Evolutionary conservation across 2,113 vertebrate species (phyloP), one percentile per base, ranked within the genome.

Genomic region (Raja brachyura): DNA sequence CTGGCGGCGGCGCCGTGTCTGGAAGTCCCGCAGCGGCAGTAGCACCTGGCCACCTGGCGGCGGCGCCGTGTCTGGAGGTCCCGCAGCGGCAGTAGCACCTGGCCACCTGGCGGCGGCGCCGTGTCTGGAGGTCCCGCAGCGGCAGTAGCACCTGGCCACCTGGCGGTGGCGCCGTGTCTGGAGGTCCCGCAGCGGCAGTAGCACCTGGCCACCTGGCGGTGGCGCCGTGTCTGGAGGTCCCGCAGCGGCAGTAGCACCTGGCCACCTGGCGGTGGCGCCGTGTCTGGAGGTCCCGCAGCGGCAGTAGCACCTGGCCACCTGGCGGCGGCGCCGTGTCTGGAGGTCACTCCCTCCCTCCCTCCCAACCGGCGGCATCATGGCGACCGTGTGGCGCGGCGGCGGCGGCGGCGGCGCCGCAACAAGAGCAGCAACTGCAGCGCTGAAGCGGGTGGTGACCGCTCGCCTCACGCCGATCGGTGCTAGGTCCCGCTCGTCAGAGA

Each of bases 301-400:
- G n/a, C n/a, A 66, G 9, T 8, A 66, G 63, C 63, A 66, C 4
- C 63, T 66, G 63, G 66, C 2, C 8, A 22, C 75, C 16, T 78
- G 76, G n/a, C 31, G 76, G 76, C 10, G 76, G 76, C 76, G 76
- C 8, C 33, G n/a, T 39, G 7, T 6, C n/a, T 16, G 76, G 76
- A 63, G 14, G 33, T 63, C 1, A n/a, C n/a, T n/a, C 18, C 3
- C 68, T 33, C 22, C 9, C 14, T 20, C 8, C 8, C 5, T 9
- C 10, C 0, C 54, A 66, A 4, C 39, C 76, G 88, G 4, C 85
- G 76, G 61, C 92, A 90, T 63, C 78, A 96, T 96, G 96, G 95
- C 96, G 78, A 93, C 94, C 1, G 1, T 95, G 93, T 93, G 92
- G 77, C 48, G 5, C 79, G 31, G 39, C 39, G 39, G 39, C 39